phyloP scores from a whole-genome alignment of 2,888 invertebrate genomes.

The Anoplius nigerrimus region DNA sequence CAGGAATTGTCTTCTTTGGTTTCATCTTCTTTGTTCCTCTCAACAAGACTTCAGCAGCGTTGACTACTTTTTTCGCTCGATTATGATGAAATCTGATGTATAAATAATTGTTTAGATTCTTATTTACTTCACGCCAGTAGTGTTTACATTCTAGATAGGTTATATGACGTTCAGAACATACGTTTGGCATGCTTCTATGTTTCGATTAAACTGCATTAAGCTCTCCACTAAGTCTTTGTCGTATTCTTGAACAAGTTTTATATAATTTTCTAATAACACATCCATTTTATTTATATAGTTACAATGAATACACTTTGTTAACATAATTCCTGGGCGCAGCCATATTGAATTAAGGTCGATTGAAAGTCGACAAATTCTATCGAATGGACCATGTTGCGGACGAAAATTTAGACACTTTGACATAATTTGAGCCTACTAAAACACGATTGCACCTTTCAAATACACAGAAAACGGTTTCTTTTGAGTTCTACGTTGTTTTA shows the following conservation, averaged over 20 bases:
- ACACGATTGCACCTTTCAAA: too few relatives aligned
- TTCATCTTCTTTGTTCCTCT: background rate
- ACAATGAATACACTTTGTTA: background rate
- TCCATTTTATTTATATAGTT: background rate
- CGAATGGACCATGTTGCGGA: background rate
- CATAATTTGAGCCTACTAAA: too few relatives aligned
- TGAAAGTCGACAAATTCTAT: too few relatives aligned
- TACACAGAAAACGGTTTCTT: too few relatives aligned
- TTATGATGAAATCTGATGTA: background rate
- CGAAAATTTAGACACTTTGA: too few relatives aligned
- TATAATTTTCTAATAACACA: background rate
- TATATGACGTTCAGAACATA: background rate
- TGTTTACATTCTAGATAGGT: background rate
- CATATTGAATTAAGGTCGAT: background rate
- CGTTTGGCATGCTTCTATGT: background rate
- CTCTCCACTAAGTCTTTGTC: background rate
- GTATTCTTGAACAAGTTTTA: background rate
- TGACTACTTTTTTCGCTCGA: background rate
- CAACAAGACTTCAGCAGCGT: background rate
- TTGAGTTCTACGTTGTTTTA: too few relatives aligned
- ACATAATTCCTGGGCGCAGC: background rate
- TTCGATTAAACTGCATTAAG: background rate
- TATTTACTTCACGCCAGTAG: background rate
- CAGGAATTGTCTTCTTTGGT: background rate
- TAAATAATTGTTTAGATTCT: background rate